Percentiles rank a stretch among this genome's conserved stretches.
phyloP scores from a whole-genome alignment of 2,113 vertebrate species.

The Kryptolebias marmoratus region DNA sequence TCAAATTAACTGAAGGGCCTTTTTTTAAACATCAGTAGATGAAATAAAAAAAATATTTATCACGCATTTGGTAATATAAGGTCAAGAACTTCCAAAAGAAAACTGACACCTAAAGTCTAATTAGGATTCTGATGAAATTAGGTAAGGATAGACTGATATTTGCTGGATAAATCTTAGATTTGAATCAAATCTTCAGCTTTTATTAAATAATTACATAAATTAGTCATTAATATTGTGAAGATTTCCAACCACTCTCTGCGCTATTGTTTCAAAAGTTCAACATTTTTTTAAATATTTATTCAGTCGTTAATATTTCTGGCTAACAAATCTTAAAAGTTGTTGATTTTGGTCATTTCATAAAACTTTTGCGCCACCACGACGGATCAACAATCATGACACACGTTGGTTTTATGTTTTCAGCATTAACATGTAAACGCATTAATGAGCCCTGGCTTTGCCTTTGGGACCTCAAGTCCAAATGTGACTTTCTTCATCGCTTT shows the following conservation, averaged over 20 bases:
- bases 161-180: slow-evolving; percentile 35
- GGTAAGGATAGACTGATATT: slow-evolving; percentile 80
- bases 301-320: neutral
- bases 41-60: slow-evolving; percentile 9
- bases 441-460: neutral
- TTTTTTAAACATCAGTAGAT: slow-evolving; percentile 31
- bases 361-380: no score
- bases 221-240: no score
- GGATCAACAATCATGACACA: neutral
- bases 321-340: neutral
- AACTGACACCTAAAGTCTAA: slow-evolving; percentile 36
- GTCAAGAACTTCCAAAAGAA: slow-evolving; percentile 36
- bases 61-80: slow-evolving; percentile 62
- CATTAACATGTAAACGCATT: neutral
- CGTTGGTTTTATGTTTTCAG: neutral
- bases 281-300: neutral
- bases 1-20: slow-evolving; percentile 15
- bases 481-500: neutral
- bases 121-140: slow-evolving; percentile 35
- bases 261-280: neutral
- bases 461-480: neutral
- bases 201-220: neutral
- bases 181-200: neutral
- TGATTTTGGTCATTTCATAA: no score
- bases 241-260: no score